Evolutionary conservation across 2,113 vertebrate genomes (phyloP), one percentile per base, ranked within the genome.

Genomic region (Myotis lucifugus): DNA sequence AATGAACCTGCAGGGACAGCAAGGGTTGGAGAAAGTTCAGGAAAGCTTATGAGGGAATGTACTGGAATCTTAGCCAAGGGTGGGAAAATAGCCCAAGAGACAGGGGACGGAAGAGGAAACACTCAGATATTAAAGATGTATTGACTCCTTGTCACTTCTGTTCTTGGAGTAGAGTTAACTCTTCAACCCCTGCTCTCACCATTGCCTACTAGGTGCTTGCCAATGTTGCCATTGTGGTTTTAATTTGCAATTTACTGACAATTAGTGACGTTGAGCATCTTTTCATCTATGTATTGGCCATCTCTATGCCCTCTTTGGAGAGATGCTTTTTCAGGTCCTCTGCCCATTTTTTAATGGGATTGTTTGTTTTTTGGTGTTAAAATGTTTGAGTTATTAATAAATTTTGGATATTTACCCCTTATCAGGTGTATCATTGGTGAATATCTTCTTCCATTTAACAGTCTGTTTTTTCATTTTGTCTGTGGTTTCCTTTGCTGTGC

Each of bases 1-100:
- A 4, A 54, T 27, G 14, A 64, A 14, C 10, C 40, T 50, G 4
- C 0, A 0, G 42, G 25, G 5, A 25, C 2, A 56, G 3, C 2
- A 6, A 52, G 67, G 52, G 21, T 25, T 27, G 25, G 34, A 17
- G 14, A 37, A 2, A 15, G 50, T 12, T 15, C 34, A 18, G 54
- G 59, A 81, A 91, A 87, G 0, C 0, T 29, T 18, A 5, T 6
- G 1, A 69, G 27, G 13, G 32, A 46, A 23, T 13, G 18, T 8
- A 12, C 0, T 72, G 14, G 59, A 12, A 17, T 70, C 29, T 90
- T 61, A 48, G 67, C 15, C 37, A 25, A 67, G 27, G 25, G 25
- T 46, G 19, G 21, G 19, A 69, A 59, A 79, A 67, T 13, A 10
- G 2, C 50, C 15, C 9, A 27, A 27, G 69, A 88, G 37, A 70